Conservation (phyloP, 2,888 invertebrate species). For the Aradus depressus region DNA sequence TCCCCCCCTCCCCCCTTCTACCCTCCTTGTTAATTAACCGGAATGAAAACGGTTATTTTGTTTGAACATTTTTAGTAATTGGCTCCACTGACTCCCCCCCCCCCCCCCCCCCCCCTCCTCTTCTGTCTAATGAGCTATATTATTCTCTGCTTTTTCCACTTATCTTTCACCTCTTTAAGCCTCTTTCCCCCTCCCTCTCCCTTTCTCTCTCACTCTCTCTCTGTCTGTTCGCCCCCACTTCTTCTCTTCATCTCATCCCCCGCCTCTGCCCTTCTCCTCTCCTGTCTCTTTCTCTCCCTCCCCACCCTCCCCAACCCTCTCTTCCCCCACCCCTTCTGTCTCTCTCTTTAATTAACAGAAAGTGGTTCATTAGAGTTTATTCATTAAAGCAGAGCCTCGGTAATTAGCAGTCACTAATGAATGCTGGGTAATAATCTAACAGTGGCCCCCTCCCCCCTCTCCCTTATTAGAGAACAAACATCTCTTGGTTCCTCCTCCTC, state of each 20-base stretch:
- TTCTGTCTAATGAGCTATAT: slow-evolving; percentile 28
- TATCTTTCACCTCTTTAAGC: slow-evolving; percentile 28
- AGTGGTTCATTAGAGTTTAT: slow-evolving; percentile 85
- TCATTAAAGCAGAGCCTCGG: slow-evolving; percentile 71
- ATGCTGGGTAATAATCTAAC: slow-evolving; percentile 56
- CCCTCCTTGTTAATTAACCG: slow-evolving; percentile 27
- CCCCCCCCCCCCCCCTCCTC: slow-evolving; percentile 23
- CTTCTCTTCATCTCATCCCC: not conserved
- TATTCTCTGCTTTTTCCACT: slow-evolving; percentile 26
- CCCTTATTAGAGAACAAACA: slow-evolving; percentile 28
- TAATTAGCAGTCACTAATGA: slow-evolving; percentile 81
- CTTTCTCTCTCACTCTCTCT: slow-evolving; percentile 7
- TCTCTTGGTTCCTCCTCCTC: slow-evolving; percentile 18
- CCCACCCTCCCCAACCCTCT: slow-evolving; percentile 4
- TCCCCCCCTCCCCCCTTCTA: no score
- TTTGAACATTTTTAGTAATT: slow-evolving; percentile 30
- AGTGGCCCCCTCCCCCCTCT: slow-evolving; percentile 35
- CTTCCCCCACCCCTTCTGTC: slow-evolving; percentile 11
- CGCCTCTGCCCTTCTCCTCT: slow-evolving; percentile 2
- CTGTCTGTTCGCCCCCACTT: slow-evolving; percentile 9
- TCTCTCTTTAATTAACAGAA: slow-evolving; percentile 76
- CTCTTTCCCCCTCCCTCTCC: slow-evolving; percentile 20
- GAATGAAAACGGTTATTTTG: slow-evolving; percentile 29
- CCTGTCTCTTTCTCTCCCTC: slow-evolving; percentile 16
- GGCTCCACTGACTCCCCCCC: slow-evolving; percentile 18